Evolutionary conservation across 2,888 invertebrate species (phyloP).

Genomic region (Patella depressa): DNA sequence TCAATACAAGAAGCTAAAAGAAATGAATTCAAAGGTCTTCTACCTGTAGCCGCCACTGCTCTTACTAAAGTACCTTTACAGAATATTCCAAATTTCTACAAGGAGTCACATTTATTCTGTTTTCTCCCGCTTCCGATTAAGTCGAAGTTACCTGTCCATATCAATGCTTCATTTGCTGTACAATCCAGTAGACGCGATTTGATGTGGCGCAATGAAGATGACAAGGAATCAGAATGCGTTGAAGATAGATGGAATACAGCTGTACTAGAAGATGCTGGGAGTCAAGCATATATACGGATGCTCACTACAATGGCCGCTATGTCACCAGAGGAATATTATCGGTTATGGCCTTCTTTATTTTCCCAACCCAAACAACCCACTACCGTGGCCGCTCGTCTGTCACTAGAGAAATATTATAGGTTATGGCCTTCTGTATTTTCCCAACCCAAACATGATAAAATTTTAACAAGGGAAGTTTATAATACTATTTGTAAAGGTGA

Average conservation of each 20-base stretch:
- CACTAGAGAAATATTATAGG: too few relatives aligned
- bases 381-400: constrained; percentile 19
- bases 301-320: constrained; percentile 38
- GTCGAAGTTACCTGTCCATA: constrained; percentile 57
- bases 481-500: constrained; percentile 9
- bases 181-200: constrained; percentile 58
- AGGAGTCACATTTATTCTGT: constrained; percentile 45
- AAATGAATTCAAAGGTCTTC: constrained; percentile 29
- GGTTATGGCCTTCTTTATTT: too few relatives aligned
- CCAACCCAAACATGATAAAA: background rate
- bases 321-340: too few relatives aligned
- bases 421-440: too few relatives aligned
- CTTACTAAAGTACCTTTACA: constrained; percentile 7
- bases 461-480: constrained; percentile 21
- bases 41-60: constrained; percentile 45
- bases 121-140: constrained; percentile 58
- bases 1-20: constrained; percentile 19
- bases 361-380: background rate
- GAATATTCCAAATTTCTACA: constrained; percentile 33
- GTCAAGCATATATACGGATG: constrained; percentile 40
- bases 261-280: constrained; percentile 43
- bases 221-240: constrained; percentile 37
- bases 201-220: constrained; percentile 49
- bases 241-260: constrained; percentile 52
- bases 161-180: constrained; percentile 65